Evolutionary conservation across 2,888 invertebrate genomes (phyloP).

Genomic region (Sinopyrophorus schimmeli): DNA sequence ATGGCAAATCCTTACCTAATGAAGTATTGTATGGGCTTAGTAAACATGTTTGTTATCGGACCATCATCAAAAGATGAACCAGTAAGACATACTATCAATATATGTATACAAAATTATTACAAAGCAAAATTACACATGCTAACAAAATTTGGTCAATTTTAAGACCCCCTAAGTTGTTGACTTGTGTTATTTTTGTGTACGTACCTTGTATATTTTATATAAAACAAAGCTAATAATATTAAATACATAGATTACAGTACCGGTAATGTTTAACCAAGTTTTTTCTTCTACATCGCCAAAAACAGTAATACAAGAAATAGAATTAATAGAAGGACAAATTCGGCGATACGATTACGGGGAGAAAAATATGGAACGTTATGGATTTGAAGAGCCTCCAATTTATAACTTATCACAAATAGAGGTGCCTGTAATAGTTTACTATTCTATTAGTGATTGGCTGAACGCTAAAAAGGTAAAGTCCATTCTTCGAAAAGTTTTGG

Average conservation of each 20-base stretch:
- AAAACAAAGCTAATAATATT: too few relatives aligned
- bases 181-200: too few relatives aligned
- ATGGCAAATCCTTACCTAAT: too few relatives aligned
- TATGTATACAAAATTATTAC: too few relatives aligned
- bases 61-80: too few relatives aligned
- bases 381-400: constrained; percentile 58
- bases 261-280: constrained; percentile 49
- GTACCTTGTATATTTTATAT: constrained; percentile 44
- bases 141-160: too few relatives aligned
- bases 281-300: constrained; percentile 45
- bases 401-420: constrained; percentile 64
- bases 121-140: too few relatives aligned
- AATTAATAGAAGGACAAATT: constrained; percentile 53
- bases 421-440: constrained; percentile 63
- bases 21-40: too few relatives aligned
- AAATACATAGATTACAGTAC: constrained; percentile 50
- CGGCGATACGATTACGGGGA: constrained; percentile 62
- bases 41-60: too few relatives aligned
- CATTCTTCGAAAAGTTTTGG: too few relatives aligned
- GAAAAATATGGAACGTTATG: constrained; percentile 57
- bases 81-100: too few relatives aligned
- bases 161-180: too few relatives aligned
- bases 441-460: constrained; percentile 66
- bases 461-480: constrained; percentile 60
- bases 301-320: background rate